Base-by-base conservation (phyloP, 2,797 vertebrate genomes). In the Characodon lateralis region DNA sequence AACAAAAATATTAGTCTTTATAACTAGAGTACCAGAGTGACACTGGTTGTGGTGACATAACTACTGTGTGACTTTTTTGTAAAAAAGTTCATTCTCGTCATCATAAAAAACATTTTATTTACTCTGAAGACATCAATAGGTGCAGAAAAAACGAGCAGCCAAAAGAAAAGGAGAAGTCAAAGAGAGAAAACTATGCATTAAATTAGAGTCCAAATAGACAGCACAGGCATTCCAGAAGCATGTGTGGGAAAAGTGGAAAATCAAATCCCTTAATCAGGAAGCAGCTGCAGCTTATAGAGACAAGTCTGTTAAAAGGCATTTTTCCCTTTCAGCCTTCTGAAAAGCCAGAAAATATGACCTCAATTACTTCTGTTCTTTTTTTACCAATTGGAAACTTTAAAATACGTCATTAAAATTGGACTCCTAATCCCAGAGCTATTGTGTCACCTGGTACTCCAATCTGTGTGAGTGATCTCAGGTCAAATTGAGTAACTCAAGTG, bases 191-290 rank as follows among this genome's bases (percentile, higher is more conserved):
- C 0, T 26, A 3, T 0, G 50, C 22, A 65, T 65, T 20, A 10
- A 73, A 31, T 22, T 12, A 28, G 61, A 72, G 20, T 61, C 8
- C 6, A 39, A 50, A 55, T 24, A 71, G 6, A 61, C 0, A 1
- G 28, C 26, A 9, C 51, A 43, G 48, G 41, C 73, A 65, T 53
- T 55, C 71, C 71, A 73, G 61, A 83, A 35, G 39, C 39, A 81
- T 31, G 79, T 83, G 91, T 91, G 88, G 85, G 92, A 92, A 91
- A 92, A 77, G 83, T 59, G 46, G 53, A 75, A 82, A 74, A 73
- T 78, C 79, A 78, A 82, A 81, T 84, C 75, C 81, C 70, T 82
- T 78, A 79, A 88, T 88, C 77, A 77, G 68, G 65, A 75, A 53
- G 56, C 77, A 82, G 82, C 88, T 77, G 79, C 71, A 72, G 69